A percentile compares a stretch with the other conserved stretches of the same genome.
Evolutionary conservation across 2,797 vertebrate species (phyloP).

Genomic region (Chromis chromis): DNA sequence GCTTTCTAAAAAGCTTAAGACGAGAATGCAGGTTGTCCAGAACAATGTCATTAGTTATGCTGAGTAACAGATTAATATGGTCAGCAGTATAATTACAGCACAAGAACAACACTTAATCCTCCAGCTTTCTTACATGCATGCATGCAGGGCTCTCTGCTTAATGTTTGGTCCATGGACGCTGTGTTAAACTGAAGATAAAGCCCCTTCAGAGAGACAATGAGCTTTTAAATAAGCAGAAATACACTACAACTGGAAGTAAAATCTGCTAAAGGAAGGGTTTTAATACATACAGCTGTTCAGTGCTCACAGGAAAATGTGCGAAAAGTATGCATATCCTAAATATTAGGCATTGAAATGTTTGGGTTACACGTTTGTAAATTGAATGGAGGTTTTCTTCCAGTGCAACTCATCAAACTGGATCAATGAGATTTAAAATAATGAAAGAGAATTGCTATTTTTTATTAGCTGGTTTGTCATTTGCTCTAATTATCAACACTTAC

Average conservation of each 20-base stretch:
- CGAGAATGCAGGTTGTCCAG: constrained; percentile 61
- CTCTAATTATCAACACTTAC: constrained; percentile 27
- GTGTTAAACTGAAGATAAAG: constrained; percentile 32
- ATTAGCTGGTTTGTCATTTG: constrained; percentile 10
- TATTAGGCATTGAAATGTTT: background rate
- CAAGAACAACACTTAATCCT: constrained; percentile 73
- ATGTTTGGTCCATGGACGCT: constrained; percentile 33
- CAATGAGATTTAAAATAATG: constrained; percentile 14
- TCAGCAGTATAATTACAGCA: constrained; percentile 71
- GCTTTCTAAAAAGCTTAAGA: constrained; percentile 55
- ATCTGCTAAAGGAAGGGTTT: background rate
- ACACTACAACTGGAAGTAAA: constrained; percentile 12
- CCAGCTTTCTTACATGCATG: constrained; percentile 58
- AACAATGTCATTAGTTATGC: constrained; percentile 72
- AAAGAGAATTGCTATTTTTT: constrained; percentile 12
- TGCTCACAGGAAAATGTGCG: background rate
- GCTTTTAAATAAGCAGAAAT: constrained; percentile 15
- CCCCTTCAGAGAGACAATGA: constrained; percentile 7
- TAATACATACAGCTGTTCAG: background rate
- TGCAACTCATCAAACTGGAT: constrained; percentile 9
- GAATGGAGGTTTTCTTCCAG: background rate
- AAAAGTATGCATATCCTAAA: background rate
- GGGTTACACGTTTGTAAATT: background rate
- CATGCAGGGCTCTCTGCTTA: constrained; percentile 35
- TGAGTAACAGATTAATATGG: constrained; percentile 74